Percentiles rank a stretch among this genome's conserved stretches.
These are phyloP conservation scores for Chesias legatella DNA, from an alignment of 2,888 invertebrate species.

Conservation along the genomic window DNA sequence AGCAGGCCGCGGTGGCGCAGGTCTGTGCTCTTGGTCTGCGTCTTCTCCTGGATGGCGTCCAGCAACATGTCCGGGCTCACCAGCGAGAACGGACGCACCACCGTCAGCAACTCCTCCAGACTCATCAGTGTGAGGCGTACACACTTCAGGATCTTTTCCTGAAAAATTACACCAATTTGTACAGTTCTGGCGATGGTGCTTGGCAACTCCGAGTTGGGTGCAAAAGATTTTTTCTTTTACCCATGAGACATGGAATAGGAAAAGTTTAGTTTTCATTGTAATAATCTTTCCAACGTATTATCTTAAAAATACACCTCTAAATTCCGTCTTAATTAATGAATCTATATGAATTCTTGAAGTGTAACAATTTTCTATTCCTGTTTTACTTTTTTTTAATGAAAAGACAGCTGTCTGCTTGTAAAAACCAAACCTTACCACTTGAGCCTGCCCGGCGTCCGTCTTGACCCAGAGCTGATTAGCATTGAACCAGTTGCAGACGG, in stretches of 20 bases:
- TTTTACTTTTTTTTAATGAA: too few relatives aligned
- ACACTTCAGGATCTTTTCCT: conserved; percentile 81
- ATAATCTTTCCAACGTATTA: too few relatives aligned
- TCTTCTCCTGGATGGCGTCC: conserved; percentile 95
- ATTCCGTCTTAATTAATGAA: too few relatives aligned
- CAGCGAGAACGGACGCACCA: conserved; percentile 92
- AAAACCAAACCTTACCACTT: conserved; percentile 54
- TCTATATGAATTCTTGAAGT: too few relatives aligned
- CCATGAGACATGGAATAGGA: too few relatives aligned
- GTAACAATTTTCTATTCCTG: too few relatives aligned
- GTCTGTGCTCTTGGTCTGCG: conserved; percentile 87
- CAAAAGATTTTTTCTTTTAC: too few relatives aligned
- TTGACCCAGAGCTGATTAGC: conserved; percentile 86
- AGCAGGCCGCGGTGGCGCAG: conserved; percentile 92
- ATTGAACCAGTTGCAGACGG: conserved; percentile 92
- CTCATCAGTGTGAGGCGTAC: conserved; percentile 93
- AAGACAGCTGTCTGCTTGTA: background rate
- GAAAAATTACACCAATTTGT: too few relatives aligned
- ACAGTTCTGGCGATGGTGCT: too few relatives aligned
- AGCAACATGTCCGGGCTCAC: conserved; percentile 94
- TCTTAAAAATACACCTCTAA: too few relatives aligned
- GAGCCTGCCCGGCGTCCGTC: conserved; percentile 81
- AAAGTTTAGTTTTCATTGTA: too few relatives aligned
- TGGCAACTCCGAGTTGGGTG: too few relatives aligned
- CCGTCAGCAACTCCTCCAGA: conserved; percentile 91